Base-by-base conservation (phyloP, 2,888 invertebrate species). In the Volucella bombylans region DNA sequence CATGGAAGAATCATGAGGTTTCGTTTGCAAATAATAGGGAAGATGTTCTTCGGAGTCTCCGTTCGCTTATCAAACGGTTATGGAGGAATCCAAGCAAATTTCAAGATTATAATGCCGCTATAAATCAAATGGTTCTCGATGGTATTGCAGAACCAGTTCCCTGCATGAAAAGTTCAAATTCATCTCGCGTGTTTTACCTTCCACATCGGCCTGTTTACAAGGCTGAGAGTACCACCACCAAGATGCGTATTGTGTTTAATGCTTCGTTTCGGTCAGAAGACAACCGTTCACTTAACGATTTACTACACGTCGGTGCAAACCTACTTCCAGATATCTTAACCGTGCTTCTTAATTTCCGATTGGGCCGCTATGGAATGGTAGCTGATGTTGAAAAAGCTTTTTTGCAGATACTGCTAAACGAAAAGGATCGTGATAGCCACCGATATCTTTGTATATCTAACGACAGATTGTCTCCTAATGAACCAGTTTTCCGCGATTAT, bases 341-440 rank as follows among this genome's bases (percentile, higher is more conserved):
- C 14, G 15, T 77, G 11, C 38, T 68, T 14, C 41, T 57, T 2
- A 68, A 78, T 14, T 62, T 68, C 18, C 45, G 77, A 8, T 31
- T 77, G 8, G 68, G 77, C 1, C 59, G 62, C 6, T 55, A n/a
- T 47, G 62, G 68, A 1, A 47, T 77, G 2, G 49, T 77, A n/a
- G 77, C 77, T 38, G 77, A 77, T n/a, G 62, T 69, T 1, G 55
- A 69, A 43, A 77, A 77, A 31, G 61, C 62, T 0, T 62, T 69
- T 41, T 9, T 55, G 8, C 62, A 77, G 50, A 69, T 69, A 8
- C 1, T 11, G 9, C 49, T 77, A 0, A 68, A 69, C 12, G 49
- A 18, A 8, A 39, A 49, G 3, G 76, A 67, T 11, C 49, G 69
- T 54, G 62, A 77, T 11, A 61, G 14, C 3, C 62, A 77, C 41